Conservation (phyloP, 2,113 vertebrate species). For the Etheostoma spectabile region DNA sequence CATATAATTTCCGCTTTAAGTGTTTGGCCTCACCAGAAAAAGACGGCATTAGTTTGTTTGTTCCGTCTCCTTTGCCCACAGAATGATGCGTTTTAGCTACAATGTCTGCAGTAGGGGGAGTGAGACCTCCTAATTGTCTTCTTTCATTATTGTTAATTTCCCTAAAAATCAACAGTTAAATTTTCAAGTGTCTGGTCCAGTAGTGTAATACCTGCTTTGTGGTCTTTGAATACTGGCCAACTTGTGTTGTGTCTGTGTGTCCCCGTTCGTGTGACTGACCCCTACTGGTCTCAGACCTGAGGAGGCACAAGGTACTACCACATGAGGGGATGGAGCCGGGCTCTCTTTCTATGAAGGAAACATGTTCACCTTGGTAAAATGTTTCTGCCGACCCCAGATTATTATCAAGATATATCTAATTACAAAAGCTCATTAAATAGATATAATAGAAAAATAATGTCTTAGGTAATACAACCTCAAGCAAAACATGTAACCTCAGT, state of each 20-base stretch:
- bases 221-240: conserved; percentile 54
- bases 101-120: not conserved
- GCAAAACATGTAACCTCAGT: too few species aligned
- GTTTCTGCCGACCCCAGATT: not conserved
- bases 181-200: not conserved
- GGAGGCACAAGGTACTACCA: conserved; percentile 60
- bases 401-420: not conserved
- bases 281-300: conserved; percentile 72
- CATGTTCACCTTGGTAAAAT: not conserved
- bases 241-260: conserved; percentile 70
- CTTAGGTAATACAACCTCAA: too few species aligned
- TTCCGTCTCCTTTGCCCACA: not conserved
- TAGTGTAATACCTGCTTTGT: conserved; percentile 53
- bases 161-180: not conserved
- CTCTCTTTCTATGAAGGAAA: too few species aligned
- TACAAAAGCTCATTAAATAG: not conserved
- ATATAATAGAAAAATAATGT: too few species aligned
- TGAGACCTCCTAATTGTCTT: not conserved
- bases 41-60: too few species aligned
- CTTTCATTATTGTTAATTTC: not conserved
- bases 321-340: conserved; percentile 28
- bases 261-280: conserved; percentile 60
- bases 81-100: not conserved
- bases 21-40: too few species aligned
- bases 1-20: too few species aligned